Base-by-base conservation (phyloP, 2,113 vertebrate genomes). In the Fulmarus glacialis region DNA sequence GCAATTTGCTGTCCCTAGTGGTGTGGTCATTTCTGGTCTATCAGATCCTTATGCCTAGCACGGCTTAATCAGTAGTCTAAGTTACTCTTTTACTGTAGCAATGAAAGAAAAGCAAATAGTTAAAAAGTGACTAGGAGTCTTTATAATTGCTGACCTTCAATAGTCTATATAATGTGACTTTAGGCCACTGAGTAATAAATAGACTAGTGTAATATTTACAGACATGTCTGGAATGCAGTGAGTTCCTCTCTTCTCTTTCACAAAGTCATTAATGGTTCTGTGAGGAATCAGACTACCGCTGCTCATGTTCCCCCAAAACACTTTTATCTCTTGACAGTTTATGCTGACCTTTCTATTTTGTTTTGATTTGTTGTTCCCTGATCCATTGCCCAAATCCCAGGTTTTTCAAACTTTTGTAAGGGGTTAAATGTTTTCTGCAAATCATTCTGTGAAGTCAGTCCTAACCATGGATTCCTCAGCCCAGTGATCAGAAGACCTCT, bases 11-110 rank as follows among this genome's bases (percentile, higher is more conserved):
- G 23, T 72, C 66, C 86, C 95, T 63, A 36, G n/a, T 40, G 38
- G 29, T 10, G 3, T 1, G 9, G 81, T 91, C 12, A 9, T 96
- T 96, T 95, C 78, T 95, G 62, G 40, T 97, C 67, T 88, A 71
- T 84, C 77, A 83, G 81, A 81, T 19, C 60, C 82, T 78, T 84
- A 82, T 45, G 58, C 50, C 53, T 82, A 73, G 29, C 64, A 84
- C 29, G 77, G 97, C 87, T 98, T 97, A 98, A 97, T 96, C 96
- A 96, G 96, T 96, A 95, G 48, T 86, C 55, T 34, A 86, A 96
- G 98, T 98, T 98, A 98, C 66, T 96, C 83, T 97, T 98, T 98
- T 94, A 98, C 97, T 89, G 68, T 70, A 75, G 94, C 32, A 55
- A 91, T 89, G 94, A 94, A 94, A 78, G 83, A 97, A 96, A 96